A percentile compares a stretch with the other conserved stretches of the same genome.
Evolutionary conservation across 2,113 vertebrate species (phyloP).

Genomic region (Fulmarus glacialis): DNA sequence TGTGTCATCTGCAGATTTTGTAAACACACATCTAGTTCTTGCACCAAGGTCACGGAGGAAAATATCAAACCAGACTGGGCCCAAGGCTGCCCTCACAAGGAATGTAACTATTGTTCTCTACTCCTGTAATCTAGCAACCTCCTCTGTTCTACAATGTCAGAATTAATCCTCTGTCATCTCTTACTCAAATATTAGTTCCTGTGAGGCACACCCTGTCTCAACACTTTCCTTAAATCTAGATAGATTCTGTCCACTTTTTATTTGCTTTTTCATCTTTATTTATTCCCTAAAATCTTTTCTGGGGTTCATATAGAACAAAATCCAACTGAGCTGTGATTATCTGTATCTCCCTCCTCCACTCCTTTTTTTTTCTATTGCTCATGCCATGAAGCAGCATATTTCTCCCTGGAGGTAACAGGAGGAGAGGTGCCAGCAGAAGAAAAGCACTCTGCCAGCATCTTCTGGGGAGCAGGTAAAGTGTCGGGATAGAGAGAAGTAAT

Average conservation of each 20-base stretch:
- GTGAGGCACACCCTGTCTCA: neutral
- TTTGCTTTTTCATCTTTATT: neutral
- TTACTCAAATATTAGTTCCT: neutral
- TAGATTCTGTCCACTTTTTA: neutral
- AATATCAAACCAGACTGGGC: neutral
- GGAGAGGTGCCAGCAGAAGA: neutral
- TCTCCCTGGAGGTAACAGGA: neutral
- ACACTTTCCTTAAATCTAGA: neutral
- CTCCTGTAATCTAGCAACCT: neutral
- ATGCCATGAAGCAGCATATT: neutral
- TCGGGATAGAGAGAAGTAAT: neutral
- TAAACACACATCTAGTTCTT: neutral
- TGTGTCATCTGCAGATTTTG: conserved; percentile 7
- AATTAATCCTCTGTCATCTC: neutral
- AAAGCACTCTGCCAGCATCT: neutral
- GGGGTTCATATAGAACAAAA: neutral
- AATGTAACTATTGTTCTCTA: neutral
- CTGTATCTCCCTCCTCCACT: neutral
- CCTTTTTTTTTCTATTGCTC: neutral
- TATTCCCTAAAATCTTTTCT: neutral
- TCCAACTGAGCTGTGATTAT: neutral
- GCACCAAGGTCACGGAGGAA: neutral
- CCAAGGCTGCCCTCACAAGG: neutral
- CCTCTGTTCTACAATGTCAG: neutral
- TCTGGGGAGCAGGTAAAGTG: neutral